A percentile compares a stretch with the other conserved stretches of the same genome.
Evolutionary conservation across 1,140 invertebrate species (phyloP).

Genomic region (Zeugodacus cucurbitae): DNA sequence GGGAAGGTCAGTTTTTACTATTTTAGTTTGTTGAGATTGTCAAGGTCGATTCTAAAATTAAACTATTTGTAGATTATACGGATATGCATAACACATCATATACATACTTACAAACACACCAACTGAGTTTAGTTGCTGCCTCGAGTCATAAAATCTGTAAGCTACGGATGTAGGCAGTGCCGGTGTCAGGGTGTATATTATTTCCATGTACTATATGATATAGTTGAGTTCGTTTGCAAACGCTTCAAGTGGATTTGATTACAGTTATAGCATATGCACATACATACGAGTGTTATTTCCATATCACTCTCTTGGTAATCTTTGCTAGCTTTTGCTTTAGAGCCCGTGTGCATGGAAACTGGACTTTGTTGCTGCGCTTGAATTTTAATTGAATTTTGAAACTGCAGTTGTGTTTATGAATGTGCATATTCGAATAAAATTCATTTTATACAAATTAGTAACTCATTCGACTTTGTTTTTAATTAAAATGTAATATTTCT

Average conservation of each 20-base stretch:
- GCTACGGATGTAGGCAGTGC: background rate
- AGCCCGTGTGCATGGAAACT: background rate
- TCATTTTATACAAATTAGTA: too few relatives aligned
- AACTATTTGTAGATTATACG: background rate
- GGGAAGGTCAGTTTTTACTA: background rate
- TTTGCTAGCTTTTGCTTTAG: background rate
- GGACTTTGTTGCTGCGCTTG: background rate
- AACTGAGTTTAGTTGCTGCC: too few relatives aligned
- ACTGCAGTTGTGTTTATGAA: background rate
- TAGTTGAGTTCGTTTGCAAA: background rate
- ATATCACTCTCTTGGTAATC: background rate
- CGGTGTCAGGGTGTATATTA: background rate
- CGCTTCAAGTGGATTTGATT: background rate
- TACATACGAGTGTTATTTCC: too few relatives aligned
- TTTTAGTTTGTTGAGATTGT: background rate
- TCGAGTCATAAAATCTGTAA: background rate
- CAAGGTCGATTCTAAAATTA: slow-evolving; percentile 11
- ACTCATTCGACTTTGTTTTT: too few relatives aligned
- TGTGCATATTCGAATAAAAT: background rate
- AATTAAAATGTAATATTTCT: too few relatives aligned
- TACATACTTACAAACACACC: background rate
- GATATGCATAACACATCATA: background rate
- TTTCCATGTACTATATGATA: background rate
- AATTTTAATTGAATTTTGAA: background rate
- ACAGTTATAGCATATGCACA: background rate